Evolutionary conservation across 2,113 vertebrate genomes (phyloP).

Genomic region (Phalacrocorax aristotelis): DNA sequence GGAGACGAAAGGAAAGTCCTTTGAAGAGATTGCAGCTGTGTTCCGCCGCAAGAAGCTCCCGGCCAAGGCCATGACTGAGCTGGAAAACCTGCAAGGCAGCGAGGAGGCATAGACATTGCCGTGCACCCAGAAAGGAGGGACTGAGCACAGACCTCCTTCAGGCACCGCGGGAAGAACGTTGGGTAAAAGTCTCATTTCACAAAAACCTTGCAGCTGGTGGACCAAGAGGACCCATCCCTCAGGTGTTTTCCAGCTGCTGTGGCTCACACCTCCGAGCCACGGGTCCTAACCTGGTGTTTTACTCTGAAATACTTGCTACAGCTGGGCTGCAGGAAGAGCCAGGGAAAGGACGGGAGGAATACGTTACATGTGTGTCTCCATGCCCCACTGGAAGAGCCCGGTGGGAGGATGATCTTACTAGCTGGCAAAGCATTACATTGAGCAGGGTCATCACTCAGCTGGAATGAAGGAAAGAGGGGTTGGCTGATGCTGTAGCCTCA

Average conservation of each 20-base stretch:
- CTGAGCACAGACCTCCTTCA: background rate
- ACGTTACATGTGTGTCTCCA: background rate
- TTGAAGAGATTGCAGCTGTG: slow-evolving; percentile 87
- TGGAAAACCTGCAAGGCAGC: slow-evolving; percentile 79
- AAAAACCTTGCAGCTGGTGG: slow-evolving; percentile 3
- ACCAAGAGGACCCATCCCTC: background rate
- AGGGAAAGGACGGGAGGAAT: background rate
- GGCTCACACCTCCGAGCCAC: background rate
- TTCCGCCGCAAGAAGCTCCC: slow-evolving; percentile 80
- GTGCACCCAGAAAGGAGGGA: background rate
- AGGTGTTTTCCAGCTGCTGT: background rate
- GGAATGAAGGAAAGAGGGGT: background rate
- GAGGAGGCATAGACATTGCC: slow-evolving; percentile 71
- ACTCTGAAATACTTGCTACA: background rate
- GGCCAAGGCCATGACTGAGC: slow-evolving; percentile 68
- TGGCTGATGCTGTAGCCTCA: background rate
- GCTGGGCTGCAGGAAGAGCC: background rate
- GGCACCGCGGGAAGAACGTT: background rate
- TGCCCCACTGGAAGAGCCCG: background rate
- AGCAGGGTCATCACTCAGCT: background rate
- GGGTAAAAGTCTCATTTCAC: slow-evolving; percentile 2
- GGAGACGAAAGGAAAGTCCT: slow-evolving; percentile 92
- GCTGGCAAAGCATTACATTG: background rate
- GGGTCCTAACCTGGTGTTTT: background rate
- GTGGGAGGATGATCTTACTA: background rate